Evolutionary conservation across 2,113 vertebrate genomes (phyloP).

Genomic region (human (Homo sapiens)): DNA sequence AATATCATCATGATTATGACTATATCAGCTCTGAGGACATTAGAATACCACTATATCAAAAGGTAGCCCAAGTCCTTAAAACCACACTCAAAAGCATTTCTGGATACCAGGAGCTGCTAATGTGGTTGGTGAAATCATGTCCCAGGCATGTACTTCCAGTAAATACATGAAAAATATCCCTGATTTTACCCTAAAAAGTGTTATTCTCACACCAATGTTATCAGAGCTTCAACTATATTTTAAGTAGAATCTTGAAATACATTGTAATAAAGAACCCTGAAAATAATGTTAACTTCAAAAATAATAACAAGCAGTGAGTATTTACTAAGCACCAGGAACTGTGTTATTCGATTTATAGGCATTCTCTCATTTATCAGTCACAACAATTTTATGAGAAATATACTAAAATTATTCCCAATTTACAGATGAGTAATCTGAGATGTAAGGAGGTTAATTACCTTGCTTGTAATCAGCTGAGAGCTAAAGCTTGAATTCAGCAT

Average conservation of each 20-base stretch:
- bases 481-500: neutral
- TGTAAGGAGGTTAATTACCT: neutral
- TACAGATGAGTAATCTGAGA: neutral
- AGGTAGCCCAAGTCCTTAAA: neutral
- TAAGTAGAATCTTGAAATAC: neutral
- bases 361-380: neutral
- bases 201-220: neutral
- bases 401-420: neutral
- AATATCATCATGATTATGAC: neutral
- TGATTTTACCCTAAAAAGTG: neutral
- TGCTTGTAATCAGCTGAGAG: neutral
- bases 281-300: neutral
- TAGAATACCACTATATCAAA: too few species aligned
- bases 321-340: neutral
- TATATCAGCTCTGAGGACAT: neutral
- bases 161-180: neutral
- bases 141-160: too few species aligned
- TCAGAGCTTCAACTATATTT: neutral
- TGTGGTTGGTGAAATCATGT: accelerated
- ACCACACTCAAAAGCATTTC: neutral
- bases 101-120: neutral
- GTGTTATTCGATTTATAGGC: neutral
- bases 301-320: neutral
- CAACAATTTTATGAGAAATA: neutral
- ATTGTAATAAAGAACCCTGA: neutral